A percentile compares a stretch with the other conserved stretches of the same genome.
phyloP scores from a whole-genome alignment of 2,113 vertebrate species.

The Lampris megalopsis region DNA sequence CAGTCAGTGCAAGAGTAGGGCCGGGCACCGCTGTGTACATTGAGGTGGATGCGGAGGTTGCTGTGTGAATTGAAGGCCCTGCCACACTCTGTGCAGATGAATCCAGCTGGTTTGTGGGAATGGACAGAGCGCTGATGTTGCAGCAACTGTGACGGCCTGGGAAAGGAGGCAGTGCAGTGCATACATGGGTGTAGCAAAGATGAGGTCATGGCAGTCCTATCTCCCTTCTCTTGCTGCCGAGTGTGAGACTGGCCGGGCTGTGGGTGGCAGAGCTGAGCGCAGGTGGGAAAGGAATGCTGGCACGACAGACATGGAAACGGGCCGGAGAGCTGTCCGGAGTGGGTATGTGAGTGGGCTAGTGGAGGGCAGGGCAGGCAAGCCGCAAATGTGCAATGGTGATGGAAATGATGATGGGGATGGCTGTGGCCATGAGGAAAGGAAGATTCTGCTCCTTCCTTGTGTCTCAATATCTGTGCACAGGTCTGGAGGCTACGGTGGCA shows the following conservation, averaged over 20 bases:
- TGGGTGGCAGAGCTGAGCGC: slow-evolving; percentile 65
- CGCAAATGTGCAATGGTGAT: slow-evolving; percentile 76
- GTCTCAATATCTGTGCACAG: slow-evolving; percentile 61
- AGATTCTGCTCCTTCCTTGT: slow-evolving; percentile 59
- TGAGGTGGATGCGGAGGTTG: slow-evolving; percentile 86
- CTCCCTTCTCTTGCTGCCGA: slow-evolving; percentile 46
- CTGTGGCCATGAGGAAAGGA: slow-evolving; percentile 59
- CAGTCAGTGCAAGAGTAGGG: slow-evolving; percentile 86
- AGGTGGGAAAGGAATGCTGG: slow-evolving; percentile 69
- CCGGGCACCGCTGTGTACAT: slow-evolving; percentile 84
- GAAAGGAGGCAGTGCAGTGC: slow-evolving; percentile 81
- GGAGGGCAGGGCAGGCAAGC: slow-evolving; percentile 74
- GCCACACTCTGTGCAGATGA: slow-evolving; percentile 84
- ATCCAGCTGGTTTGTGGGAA: slow-evolving; percentile 72
- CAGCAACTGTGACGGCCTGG: slow-evolving; percentile 81
- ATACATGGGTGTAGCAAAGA: slow-evolving; percentile 75
- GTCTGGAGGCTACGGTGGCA: slow-evolving; percentile 71
- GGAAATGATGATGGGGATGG: slow-evolving; percentile 76
- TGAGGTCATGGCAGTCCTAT: not conserved
- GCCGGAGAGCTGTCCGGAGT: slow-evolving; percentile 43
- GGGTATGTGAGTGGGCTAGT: slow-evolving; percentile 38
- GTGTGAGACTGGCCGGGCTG: slow-evolving; percentile 61
- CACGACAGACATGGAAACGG: slow-evolving; percentile 75
- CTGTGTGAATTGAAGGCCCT: slow-evolving; percentile 84
- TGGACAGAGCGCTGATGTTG: slow-evolving; percentile 84